Evolutionary conservation across 2,797 vertebrate species (phyloP).

Genomic region (Sandelia bainsii): DNA sequence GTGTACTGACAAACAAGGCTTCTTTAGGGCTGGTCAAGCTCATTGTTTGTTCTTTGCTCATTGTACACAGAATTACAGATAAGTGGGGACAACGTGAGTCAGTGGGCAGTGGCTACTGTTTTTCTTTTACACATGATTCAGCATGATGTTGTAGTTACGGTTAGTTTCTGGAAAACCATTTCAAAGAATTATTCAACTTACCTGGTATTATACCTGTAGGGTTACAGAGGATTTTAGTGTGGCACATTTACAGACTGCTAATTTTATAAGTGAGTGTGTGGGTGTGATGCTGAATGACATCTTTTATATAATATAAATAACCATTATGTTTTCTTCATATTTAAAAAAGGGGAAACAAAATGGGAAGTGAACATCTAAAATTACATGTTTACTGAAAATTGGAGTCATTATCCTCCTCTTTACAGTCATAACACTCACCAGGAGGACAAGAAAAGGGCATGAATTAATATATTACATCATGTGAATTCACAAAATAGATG

Average conservation of each 20-base stretch:
- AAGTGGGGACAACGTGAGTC: constrained; percentile 58
- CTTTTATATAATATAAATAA: constrained; percentile 51
- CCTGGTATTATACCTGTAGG: constrained; percentile 38
- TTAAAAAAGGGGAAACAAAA: constrained; percentile 13
- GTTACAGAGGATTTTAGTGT: constrained; percentile 15
- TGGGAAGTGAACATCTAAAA: constrained; percentile 40
- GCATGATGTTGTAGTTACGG: constrained; percentile 13
- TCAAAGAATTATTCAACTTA: constrained; percentile 25
- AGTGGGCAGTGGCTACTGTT: no score
- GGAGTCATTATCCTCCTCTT: constrained; percentile 39
- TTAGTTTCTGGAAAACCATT: constrained; percentile 34
- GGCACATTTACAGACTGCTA: constrained; percentile 19
- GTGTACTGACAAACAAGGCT: constrained; percentile 29
- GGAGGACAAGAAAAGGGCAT: constrained; percentile 24
- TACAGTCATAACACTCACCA: constrained; percentile 46
- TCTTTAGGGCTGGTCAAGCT: constrained; percentile 40
- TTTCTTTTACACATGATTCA: constrained; percentile 61
- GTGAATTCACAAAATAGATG: constrained; percentile 37
- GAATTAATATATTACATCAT: constrained; percentile 52
- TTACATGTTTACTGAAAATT: constrained; percentile 54
- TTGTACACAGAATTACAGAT: constrained; percentile 50
- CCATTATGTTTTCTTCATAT: constrained; percentile 51
- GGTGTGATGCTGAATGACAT: constrained; percentile 38
- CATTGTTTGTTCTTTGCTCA: constrained; percentile 28
- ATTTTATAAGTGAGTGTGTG: constrained; percentile 22